Base-by-base conservation (phyloP, 2,888 invertebrate species). In the Chydorus sphaericus region DNA sequence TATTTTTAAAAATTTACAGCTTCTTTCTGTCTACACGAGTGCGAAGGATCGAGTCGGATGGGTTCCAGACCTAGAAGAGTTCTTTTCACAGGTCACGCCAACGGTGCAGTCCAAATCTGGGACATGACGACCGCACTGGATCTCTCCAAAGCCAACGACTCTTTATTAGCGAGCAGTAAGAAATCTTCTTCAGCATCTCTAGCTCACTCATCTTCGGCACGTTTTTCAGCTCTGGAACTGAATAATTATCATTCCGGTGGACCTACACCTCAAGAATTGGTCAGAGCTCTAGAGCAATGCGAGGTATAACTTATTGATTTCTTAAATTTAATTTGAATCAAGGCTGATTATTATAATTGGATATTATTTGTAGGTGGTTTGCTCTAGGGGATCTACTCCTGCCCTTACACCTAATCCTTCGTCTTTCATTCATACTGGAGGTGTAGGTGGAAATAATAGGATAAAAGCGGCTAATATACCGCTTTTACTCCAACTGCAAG, bases 81-180 rank as follows among this genome's bases (percentile, higher is more conserved):
- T 66, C 81, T 94, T 65, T 82, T 94, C 62, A 92, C 92, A 28
- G 94, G 93, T 0, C 93, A 93, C 68, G 82, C 86, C 37, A 91
- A 87, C 62, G 93, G 94, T 50, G 85, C 86, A 39, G 83, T 93
- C 59, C 93, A 93, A 73, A 91, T 97, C 87, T 98, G 97, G 96
- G 97, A 98, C 74, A 76, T 98, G 59, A 93, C 93, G 14, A 96
- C 92, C 10, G 94, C 92, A 14, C 74, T 97, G 54, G 91, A 94
- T 71, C 77, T 85, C 61, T 76, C 79, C 16, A 72, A 74, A 57
- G 68, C 66, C 62, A 68, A 68, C 65, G 70, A 62, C 71, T 73
- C 65, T 73, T 28, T 28, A 5, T 18, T 16, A 23, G 44, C 28
- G 4, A 28, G 44, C n/a, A n/a, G n/a, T n/a, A 14, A 56, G 18